A percentile compares a stretch with the other conserved stretches of the same genome.
Conservation (phyloP, 2,888 invertebrate genomes). For the Diarsia brunnea region DNA sequence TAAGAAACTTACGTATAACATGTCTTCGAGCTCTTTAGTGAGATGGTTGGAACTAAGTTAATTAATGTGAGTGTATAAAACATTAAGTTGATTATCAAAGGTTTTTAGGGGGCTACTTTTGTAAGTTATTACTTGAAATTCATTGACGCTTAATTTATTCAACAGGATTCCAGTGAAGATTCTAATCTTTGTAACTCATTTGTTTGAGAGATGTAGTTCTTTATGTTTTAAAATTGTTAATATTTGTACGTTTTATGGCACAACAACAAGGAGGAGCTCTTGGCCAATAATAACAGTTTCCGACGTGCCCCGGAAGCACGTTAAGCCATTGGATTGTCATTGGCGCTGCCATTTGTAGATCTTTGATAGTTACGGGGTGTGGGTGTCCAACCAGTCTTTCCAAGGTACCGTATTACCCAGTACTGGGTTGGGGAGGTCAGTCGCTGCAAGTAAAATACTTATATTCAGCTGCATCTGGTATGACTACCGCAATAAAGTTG, state of each 20-base stretch:
- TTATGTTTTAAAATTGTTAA: background rate
- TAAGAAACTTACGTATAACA: slow-evolving; percentile 8
- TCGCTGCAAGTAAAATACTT: no score
- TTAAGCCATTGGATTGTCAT: no score
- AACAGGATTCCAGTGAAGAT: background rate
- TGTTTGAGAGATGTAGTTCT: background rate
- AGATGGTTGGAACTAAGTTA: background rate
- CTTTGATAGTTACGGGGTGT: no score
- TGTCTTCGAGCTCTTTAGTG: background rate
- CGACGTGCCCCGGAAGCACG: no score
- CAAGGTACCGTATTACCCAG: no score
- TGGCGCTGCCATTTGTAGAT: no score
- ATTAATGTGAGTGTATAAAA: slow-evolving; percentile 3
- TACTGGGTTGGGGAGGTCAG: no score
- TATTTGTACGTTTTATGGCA: background rate
- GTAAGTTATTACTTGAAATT: slow-evolving; percentile 11
- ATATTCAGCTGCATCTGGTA: no score
- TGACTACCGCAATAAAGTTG: no score
- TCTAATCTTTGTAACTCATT: background rate
- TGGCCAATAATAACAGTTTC: no score
- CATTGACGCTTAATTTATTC: background rate
- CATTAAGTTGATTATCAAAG: slow-evolving; percentile 4
- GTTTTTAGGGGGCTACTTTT: background rate
- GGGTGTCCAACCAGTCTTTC: no score
- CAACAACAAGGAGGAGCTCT: no score